Evolutionary conservation across 2,888 invertebrate species (phyloP).

Genomic region (Mimachlamys varia): DNA sequence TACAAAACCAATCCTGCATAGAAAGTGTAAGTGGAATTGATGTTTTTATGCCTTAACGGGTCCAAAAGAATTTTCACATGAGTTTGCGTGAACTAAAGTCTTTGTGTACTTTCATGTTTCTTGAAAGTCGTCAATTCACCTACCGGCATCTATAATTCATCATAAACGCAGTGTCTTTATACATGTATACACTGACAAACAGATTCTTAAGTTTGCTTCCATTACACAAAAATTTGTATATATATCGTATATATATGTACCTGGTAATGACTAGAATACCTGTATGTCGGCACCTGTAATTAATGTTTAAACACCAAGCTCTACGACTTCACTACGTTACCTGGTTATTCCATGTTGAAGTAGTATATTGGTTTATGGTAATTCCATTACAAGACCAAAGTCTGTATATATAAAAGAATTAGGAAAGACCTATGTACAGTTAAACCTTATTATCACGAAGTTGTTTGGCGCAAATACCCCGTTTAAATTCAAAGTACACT

Average conservation of each 20-base stretch:
- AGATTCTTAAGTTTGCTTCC: neutral
- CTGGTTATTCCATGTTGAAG: too few relatives aligned
- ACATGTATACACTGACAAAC: neutral
- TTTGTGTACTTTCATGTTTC: neutral
- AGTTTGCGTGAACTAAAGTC: neutral
- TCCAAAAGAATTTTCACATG: neutral
- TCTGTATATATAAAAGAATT: too few relatives aligned
- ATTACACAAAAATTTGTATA: neutral
- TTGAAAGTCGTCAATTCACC: neutral
- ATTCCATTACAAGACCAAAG: too few relatives aligned
- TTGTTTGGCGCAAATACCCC: too few relatives aligned
- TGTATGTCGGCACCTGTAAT: neutral
- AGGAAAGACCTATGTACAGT: too few relatives aligned
- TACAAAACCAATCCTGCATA: neutral
- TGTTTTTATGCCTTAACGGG: neutral
- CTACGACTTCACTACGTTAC: too few relatives aligned
- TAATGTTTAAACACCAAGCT: too few relatives aligned
- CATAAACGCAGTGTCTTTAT: neutral
- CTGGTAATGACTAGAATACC: neutral
- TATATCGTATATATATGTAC: too few relatives aligned
- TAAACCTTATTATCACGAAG: too few relatives aligned
- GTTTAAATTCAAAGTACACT: too few relatives aligned
- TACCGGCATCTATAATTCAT: neutral
- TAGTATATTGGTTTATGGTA: too few relatives aligned
- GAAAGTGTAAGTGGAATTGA: neutral